Percentiles rank a stretch among this genome's conserved stretches.
These are phyloP conservation scores for Fragum fragum DNA, from an alignment of 2,888 invertebrate genomes.

Conservation along the genomic window DNA sequence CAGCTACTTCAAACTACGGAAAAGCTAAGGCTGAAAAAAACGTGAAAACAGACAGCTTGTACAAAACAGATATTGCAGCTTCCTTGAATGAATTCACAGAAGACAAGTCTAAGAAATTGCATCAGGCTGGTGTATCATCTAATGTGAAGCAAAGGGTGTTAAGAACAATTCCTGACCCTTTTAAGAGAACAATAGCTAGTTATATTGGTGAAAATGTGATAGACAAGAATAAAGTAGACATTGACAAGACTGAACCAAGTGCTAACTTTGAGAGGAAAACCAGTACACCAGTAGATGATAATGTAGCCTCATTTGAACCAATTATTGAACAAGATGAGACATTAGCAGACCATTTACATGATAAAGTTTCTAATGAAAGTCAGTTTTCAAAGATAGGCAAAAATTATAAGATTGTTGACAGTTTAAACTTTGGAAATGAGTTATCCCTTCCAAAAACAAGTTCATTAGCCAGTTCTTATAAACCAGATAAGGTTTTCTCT, in stretches of 20 bases:
- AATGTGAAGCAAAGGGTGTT: neutral
- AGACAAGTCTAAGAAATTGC: too few relatives aligned
- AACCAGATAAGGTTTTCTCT: neutral
- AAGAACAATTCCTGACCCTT: conserved; percentile 2
- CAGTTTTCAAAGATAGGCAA: neutral
- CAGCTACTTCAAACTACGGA: neutral
- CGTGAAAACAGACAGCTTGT: neutral
- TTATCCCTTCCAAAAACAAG: neutral
- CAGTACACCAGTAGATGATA: conserved; percentile 8
- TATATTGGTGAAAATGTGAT: conserved; percentile 2
- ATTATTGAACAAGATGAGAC: neutral
- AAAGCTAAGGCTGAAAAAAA: neutral
- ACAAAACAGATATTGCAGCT: neutral
- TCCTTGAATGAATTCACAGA: neutral
- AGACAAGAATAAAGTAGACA: neutral
- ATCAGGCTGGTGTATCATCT: neutral
- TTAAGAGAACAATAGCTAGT: conserved; percentile 6
- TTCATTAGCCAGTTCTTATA: conserved; percentile 1
- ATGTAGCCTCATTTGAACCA: neutral
- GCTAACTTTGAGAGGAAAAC: conserved; percentile 9
- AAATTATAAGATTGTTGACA: neutral
- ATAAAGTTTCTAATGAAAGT: neutral
- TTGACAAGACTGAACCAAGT: neutral
- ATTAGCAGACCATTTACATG: neutral
- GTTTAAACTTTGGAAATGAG: too few relatives aligned